Percentiles rank a stretch among this genome's conserved stretches.
Evolutionary conservation across 2,888 invertebrate species (phyloP).

Genomic region (Chalcosyrphus nemorum): DNA sequence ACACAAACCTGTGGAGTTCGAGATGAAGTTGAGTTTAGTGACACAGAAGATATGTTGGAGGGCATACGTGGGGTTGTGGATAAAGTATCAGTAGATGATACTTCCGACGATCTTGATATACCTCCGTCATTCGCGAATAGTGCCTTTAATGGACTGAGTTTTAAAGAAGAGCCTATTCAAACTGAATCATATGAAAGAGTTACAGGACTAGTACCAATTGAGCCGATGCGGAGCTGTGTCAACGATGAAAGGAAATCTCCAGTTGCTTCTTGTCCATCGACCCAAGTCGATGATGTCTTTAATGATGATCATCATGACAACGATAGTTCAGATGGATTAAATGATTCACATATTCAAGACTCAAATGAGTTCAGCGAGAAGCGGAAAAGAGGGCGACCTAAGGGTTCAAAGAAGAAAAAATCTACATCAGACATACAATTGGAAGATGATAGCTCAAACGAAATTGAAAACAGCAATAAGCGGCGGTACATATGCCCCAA

Average conservation of each 20-base stretch:
- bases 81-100: constrained; percentile 82
- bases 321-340: constrained; percentile 26
- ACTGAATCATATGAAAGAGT: constrained; percentile 27
- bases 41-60: constrained; percentile 93
- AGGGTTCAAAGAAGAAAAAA: constrained; percentile 20
- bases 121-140: constrained; percentile 74
- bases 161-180: constrained; percentile 45
- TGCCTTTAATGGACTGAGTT: constrained; percentile 62
- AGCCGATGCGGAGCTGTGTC: neutral
- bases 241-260: constrained; percentile 9
- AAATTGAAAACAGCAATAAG: constrained; percentile 27
- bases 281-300: constrained; percentile 7
- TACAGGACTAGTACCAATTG: constrained; percentile 18
- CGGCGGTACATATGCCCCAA: constrained; percentile 76
- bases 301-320: neutral
- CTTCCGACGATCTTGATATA: constrained; percentile 80
- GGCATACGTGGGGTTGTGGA: constrained; percentile 91
- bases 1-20: constrained; percentile 52
- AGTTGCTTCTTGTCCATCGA: neutral
- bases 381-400: constrained; percentile 57
- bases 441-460: constrained; percentile 43
- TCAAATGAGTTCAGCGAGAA: constrained; percentile 7
- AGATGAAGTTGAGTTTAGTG: constrained; percentile 88
- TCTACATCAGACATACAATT: neutral
- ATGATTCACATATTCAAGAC: neutral